Base-by-base conservation (phyloP, 2,797 vertebrate genomes). In the Enteromius mattozi region DNA sequence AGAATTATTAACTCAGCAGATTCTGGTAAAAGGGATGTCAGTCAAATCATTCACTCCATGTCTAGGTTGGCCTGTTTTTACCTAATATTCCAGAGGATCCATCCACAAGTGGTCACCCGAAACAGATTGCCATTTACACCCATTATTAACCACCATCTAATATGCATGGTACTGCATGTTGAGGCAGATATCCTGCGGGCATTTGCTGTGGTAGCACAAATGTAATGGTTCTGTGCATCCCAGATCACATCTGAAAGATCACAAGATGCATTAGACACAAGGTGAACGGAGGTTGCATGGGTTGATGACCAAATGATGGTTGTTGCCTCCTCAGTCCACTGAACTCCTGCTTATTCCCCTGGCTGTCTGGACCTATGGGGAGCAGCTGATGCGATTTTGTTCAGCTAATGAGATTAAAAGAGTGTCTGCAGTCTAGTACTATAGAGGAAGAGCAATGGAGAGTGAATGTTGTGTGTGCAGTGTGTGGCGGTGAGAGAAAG, bases 341-440 rank as follows among this genome's bases (percentile, higher is more conserved):
- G 70, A 68, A 45, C 77, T 65, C 24, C 59, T 42, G 21, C 56
- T 83, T 84, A 85, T 85, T 84, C 68, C 86, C 35, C 63, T 35
- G 81, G 80, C 68, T 80, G 74, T 79, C 72, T 83, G 65, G 35
- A 37, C 76, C 24, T 83, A 61, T 71, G 56, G 85, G 85, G 56
- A 72, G 76, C 33, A 74, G 74, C 56, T 74, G 84, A 77, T 78
- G 68, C 76, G 86, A 85, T 90, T 87, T 74, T 86, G 87, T 82
- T 51, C 37, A 30, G 19, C 59, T 88, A 89, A 88, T 89, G 78
- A 83, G 80, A 88, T 87, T 79, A 72, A 69, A 86, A 80, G 83
- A 65, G 86, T 66, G 8, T 88, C 21, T 45, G 12, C 78, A 63
- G 83, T 77, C 68, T 61, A 68, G 56, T 24, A 61, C 42, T 24